These are phyloP conservation scores for Caenorhabditis japonica DNA, from an alignment of 2,888 invertebrate species.

Conservation along the genomic window DNA sequence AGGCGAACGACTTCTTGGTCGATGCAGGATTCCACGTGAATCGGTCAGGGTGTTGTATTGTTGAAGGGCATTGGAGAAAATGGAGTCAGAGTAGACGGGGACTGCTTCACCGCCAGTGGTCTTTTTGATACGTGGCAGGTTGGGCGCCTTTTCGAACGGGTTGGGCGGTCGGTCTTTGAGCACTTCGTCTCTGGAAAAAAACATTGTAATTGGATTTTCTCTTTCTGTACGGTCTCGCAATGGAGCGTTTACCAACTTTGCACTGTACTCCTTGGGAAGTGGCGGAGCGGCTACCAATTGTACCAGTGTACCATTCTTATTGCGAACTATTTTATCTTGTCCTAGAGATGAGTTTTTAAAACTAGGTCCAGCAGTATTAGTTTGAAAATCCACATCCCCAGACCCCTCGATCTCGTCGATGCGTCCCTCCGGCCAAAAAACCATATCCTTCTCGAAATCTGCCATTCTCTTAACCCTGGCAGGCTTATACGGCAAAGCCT, in stretches of 20 bases:
- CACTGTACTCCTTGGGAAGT: conserved; percentile 11
- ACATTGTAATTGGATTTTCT: no score
- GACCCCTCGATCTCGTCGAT: conserved; percentile 1
- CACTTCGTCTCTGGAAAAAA: conserved; percentile 41
- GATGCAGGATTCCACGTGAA: conserved; percentile 65
- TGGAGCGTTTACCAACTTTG: no score
- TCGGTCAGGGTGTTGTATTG: conserved; percentile 60
- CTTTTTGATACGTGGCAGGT: conserved; percentile 44
- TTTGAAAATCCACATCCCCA: not conserved
- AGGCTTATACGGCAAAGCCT: conserved; percentile 53
- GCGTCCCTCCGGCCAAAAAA: conserved; percentile 29
- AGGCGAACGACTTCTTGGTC: conserved; percentile 68
- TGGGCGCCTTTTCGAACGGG: conserved; percentile 9
- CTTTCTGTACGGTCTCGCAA: no score
- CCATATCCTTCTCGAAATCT: conserved; percentile 18
- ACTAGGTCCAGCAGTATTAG: no score
- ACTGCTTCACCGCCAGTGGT: conserved; percentile 54
- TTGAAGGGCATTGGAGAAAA: conserved; percentile 53
- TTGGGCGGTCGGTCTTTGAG: conserved; percentile 10
- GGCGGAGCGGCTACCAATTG: conserved; percentile 30
- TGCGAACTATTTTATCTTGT: conserved; percentile 3
- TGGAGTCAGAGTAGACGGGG: conserved; percentile 61
- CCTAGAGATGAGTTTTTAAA: no score
- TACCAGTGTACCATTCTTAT: conserved; percentile 28
- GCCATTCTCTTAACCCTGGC: not conserved